Evolutionary conservation across 2,888 invertebrate genomes (phyloP).

Genomic region (Pyrocoelia pectoralis): DNA sequence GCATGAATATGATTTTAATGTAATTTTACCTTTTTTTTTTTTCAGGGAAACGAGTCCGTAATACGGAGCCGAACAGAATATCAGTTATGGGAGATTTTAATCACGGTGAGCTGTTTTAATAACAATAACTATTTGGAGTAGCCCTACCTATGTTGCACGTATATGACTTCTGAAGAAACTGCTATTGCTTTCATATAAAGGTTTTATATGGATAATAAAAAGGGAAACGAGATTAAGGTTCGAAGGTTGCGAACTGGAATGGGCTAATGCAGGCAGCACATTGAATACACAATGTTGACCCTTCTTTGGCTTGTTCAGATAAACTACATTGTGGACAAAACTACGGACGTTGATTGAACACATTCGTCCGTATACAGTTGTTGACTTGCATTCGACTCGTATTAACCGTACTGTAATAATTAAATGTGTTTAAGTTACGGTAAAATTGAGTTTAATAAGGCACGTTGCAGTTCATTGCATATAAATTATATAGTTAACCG

Average conservation of each 20-base stretch:
- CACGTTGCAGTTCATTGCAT: neutral
- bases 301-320: constrained; percentile 39
- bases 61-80: constrained; percentile 59
- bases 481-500: neutral
- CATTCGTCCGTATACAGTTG: constrained; percentile 17
- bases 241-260: constrained; percentile 56
- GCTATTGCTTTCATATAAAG: constrained; percentile 56
- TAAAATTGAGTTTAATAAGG: neutral
- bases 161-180: constrained; percentile 44
- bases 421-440: neutral
- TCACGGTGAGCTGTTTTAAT: constrained; percentile 58
- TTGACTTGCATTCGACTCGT: neutral
- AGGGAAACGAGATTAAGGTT: constrained; percentile 58
- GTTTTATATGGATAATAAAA: constrained; percentile 58
- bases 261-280: constrained; percentile 54
- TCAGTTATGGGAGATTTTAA: constrained; percentile 59
- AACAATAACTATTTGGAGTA: constrained; percentile 46
- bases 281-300: constrained; percentile 59
- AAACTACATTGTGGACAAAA: constrained; percentile 35
- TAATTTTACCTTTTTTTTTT: constrained; percentile 41
- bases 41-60: constrained; percentile 58
- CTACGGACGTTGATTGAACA: constrained; percentile 44
- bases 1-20: constrained; percentile 34
- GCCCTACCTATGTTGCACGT: constrained; percentile 40
- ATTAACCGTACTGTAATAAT: neutral